Percentiles rank a stretch among this genome's conserved stretches.
These are phyloP conservation scores for Melanostigma gelatinosum DNA, from an alignment of 2,113 vertebrate genomes.

Conservation along the genomic window DNA sequence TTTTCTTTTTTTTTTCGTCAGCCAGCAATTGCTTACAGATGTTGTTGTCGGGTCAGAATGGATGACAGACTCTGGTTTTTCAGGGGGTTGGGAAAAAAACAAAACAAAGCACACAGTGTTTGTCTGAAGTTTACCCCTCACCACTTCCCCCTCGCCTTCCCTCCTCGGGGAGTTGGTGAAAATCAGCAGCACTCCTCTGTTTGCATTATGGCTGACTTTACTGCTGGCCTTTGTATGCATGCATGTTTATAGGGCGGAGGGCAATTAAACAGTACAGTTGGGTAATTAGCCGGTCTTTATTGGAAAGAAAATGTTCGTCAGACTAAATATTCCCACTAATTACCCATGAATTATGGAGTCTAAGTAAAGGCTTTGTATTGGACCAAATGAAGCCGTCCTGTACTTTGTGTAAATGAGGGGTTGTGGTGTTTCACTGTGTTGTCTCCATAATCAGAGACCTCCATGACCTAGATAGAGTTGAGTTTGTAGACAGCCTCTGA, in stretches of 20 bases:
- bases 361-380: slow-evolving; percentile 61
- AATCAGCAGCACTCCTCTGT: slow-evolving; percentile 60
- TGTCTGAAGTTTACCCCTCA: slow-evolving; percentile 76
- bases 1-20: slow-evolving; percentile 41
- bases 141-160: slow-evolving; percentile 66
- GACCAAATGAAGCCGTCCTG: slow-evolving; percentile 60
- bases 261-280: slow-evolving; percentile 67
- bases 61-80: slow-evolving; percentile 75
- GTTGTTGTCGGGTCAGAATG: slow-evolving; percentile 76
- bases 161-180: slow-evolving; percentile 74
- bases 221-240: slow-evolving; percentile 47
- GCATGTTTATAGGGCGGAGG: slow-evolving; percentile 67
- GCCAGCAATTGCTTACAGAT: slow-evolving; percentile 82
- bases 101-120: slow-evolving; percentile 82
- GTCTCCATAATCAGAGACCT: slow-evolving; percentile 77
- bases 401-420: slow-evolving; percentile 71
- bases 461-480: slow-evolving; percentile 72
- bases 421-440: slow-evolving; percentile 59
- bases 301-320: slow-evolving; percentile 69
- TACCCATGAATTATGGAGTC: slow-evolving; percentile 58
- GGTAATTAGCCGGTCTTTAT: slow-evolving; percentile 71
- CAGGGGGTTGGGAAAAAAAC: slow-evolving; percentile 70
- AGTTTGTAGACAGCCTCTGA: slow-evolving; percentile 75
- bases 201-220: slow-evolving; percentile 57
- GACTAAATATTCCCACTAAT: slow-evolving; percentile 78